Evolutionary conservation across 2,113 vertebrate genomes (phyloP), one percentile per base, ranked within the genome.

Genomic region (Xenopus laevis): DNA sequence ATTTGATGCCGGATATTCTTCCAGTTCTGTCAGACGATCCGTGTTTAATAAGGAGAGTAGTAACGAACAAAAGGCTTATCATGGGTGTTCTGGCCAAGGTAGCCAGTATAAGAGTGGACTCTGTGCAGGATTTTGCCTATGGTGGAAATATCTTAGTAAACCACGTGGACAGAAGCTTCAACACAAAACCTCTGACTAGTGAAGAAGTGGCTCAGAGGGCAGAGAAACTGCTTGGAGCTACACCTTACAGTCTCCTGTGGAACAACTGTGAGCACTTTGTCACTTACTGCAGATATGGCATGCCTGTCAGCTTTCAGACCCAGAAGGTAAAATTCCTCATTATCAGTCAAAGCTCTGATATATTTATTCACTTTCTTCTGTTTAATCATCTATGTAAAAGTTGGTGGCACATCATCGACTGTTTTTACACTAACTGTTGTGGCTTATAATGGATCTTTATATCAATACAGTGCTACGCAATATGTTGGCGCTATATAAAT

Each of bases 211-310:
- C 95, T 0, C 78, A 40, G 33, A 88, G 94, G 78, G 96, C 95
- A 0, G 95, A 98, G 82, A 87, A 84, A 67, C 87, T 91, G 27
- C 73, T 95, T 71, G 96, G 96, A 3, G 12, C 79, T 0, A 87
- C 91, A 1, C 82, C 87, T 0, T 97, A 98, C 86, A 97, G 95
- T 79, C 86, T 98, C 17, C 90, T 98, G 61, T 98, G 96, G 95
- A 95, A 95, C 84, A 98, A 98, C 86, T 98, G 97, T 68, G 95
- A 98, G 80, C 96, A 98, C 86, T 98, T 97, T 68, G 95, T 92
- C 46, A 98, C 95, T 7, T 81, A 91, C 84, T 98, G 96, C 90
- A 89, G 95, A 72, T 98, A 96, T 10, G 95, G 93, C 2, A 75
- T 84, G 16, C 77, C 89, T 0, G 78, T 82, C 61, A 98, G 95